Percentiles rank a stretch among this genome's conserved stretches.
phyloP scores from a whole-genome alignment of 1,140 invertebrate species.

The Oryctes rhinoceros region DNA sequence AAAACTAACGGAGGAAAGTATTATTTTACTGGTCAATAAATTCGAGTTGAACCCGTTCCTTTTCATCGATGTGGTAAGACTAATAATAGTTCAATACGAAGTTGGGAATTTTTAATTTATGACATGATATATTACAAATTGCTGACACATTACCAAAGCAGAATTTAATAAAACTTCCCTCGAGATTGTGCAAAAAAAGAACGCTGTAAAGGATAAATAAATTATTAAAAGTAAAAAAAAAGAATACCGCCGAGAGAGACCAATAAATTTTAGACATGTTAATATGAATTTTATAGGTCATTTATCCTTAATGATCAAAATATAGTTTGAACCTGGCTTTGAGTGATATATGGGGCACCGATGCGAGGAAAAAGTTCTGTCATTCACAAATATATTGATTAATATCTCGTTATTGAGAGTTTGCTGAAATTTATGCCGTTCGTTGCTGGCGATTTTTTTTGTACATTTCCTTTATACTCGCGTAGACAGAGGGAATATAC shows the following conservation, averaged over 20 bases:
- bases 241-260: neutral
- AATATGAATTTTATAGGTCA: slow-evolving; percentile 25
- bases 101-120: slow-evolving; percentile 22
- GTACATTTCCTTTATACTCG: neutral
- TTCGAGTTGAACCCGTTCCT: slow-evolving; percentile 5
- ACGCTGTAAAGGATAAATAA: neutral
- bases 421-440: slow-evolving; percentile 24
- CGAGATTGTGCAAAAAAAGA: neutral
- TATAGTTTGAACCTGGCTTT: slow-evolving; percentile 27
- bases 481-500: neutral
- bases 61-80: neutral
- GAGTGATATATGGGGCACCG: slow-evolving; percentile 19
- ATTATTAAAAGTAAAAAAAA: neutral
- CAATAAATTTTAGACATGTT: slow-evolving; percentile 21
- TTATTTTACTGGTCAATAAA: slow-evolving; percentile 16
- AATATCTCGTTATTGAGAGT: slow-evolving; percentile 34
- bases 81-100: slow-evolving; percentile 5
- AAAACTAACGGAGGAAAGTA: neutral
- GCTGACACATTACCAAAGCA: neutral
- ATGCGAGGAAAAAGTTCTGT: slow-evolving; percentile 33
- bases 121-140: slow-evolving; percentile 16
- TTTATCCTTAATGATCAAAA: slow-evolving; percentile 30
- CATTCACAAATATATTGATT: slow-evolving; percentile 36
- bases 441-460: neutral
- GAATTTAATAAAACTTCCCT: neutral